These are phyloP conservation scores for Forficula auricularia DNA, from an alignment of 1,140 invertebrate species.

Conservation along the genomic window DNA sequence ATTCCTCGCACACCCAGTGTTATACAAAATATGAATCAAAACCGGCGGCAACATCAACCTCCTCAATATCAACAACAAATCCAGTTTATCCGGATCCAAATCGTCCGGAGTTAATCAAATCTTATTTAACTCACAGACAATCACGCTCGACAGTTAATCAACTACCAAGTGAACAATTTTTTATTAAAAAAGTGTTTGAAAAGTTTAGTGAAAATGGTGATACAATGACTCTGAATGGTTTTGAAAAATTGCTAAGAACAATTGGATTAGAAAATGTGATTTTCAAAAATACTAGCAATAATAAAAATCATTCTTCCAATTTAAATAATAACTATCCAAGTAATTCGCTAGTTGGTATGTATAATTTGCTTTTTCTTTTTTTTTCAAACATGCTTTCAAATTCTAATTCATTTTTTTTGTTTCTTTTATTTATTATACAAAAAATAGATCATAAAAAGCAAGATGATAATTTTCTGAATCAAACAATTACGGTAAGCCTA, in stretches of 20 bases:
- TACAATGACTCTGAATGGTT: conserved; percentile 42
- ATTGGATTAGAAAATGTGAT: conserved; percentile 37
- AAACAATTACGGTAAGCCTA: no score
- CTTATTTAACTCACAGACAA: conserved; percentile 3
- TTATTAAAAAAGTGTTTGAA: conserved; percentile 31
- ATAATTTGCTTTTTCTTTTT: conserved; percentile 8
- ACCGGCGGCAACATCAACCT: conserved; percentile 14
- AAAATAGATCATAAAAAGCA: conserved; percentile 17
- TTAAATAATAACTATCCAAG: conserved; percentile 13
- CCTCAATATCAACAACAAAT: conserved; percentile 9
- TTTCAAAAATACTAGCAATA: conserved; percentile 14
- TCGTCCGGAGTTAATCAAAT: conserved; percentile 1
- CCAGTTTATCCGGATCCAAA: background rate
- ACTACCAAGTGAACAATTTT: conserved; percentile 23
- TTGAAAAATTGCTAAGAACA: conserved; percentile 42
- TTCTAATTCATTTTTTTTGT: conserved; percentile 13
- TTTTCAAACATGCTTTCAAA: conserved; percentile 6
- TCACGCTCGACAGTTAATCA: conserved; percentile 14
- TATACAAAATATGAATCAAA: conserved; percentile 5
- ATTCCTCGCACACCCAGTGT: background rate
- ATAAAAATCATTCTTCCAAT: conserved; percentile 17
- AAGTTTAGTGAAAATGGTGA: conserved; percentile 33
- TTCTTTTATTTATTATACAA: conserved; percentile 12
- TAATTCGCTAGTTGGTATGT: background rate
- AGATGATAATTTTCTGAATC: conserved; percentile 18